Evolutionary conservation across 1,140 invertebrate genomes (phyloP).

Genomic region (Venturia canescens): DNA sequence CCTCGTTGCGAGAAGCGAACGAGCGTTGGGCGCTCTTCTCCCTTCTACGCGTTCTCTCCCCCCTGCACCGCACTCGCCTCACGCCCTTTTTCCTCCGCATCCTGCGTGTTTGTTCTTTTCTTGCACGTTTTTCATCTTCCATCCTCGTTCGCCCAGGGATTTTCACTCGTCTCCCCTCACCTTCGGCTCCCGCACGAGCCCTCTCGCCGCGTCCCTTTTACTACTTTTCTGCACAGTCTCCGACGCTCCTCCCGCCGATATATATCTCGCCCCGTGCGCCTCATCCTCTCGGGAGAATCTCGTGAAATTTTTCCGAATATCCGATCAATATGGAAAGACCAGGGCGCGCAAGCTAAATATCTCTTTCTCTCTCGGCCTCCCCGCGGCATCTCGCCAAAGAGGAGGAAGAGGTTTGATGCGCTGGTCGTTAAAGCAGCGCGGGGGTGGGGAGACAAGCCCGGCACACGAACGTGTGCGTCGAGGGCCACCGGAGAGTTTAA

Average conservation of each 20-base stretch:
- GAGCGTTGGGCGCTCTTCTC: constrained; percentile 28
- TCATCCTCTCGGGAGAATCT: constrained; percentile 61
- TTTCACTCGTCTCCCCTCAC: constrained; percentile 47
- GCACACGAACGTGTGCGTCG: constrained; percentile 6
- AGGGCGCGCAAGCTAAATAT: constrained; percentile 42
- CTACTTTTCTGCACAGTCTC: constrained; percentile 57
- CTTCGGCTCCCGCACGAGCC: constrained; percentile 48
- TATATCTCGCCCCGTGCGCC: constrained; percentile 47
- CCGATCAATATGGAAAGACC: constrained; percentile 71
- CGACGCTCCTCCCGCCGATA: constrained; percentile 43
- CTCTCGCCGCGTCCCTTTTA: neutral
- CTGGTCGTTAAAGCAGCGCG: constrained; percentile 22
- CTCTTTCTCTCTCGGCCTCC: neutral
- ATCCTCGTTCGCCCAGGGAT: constrained; percentile 60
- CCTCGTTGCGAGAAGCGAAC: neutral
- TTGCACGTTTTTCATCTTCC: constrained; percentile 52
- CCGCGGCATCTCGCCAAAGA: constrained; percentile 5
- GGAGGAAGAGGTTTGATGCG: constrained; percentile 36
- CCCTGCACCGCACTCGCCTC: constrained; percentile 1
- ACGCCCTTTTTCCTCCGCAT: constrained; percentile 58
- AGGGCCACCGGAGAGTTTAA: constrained; percentile 38
- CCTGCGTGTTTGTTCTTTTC: constrained; percentile 42
- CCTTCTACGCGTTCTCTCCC: constrained; percentile 36
- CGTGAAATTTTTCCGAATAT: constrained; percentile 74
- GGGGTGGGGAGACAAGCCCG: constrained; percentile 35